A percentile compares a stretch with the other conserved stretches of the same genome.
Conservation (phyloP, 53 echinoderm and acorn worm species). For the Stichopus horrens region DNA sequence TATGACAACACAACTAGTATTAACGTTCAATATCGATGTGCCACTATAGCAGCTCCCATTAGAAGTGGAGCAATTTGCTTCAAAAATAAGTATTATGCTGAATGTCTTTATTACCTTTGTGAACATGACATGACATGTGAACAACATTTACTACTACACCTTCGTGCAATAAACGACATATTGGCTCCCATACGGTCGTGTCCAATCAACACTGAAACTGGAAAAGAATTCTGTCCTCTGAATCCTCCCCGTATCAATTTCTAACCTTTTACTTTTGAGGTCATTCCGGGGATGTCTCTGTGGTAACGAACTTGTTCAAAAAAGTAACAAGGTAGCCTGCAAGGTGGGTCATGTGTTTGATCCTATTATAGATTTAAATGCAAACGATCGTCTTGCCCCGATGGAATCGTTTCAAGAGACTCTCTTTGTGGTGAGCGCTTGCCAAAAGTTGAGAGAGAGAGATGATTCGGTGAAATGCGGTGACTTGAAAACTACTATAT, state of each 20-base stretch:
- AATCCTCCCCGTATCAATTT: constrained; percentile 15
- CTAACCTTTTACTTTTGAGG: constrained; percentile 27
- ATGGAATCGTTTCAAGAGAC: not conserved
- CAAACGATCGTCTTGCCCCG: not conserved
- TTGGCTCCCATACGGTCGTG: not conserved
- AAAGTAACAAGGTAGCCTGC: not conserved
- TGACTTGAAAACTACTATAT: not conserved
- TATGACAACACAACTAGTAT: not conserved
- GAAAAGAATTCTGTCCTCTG: not conserved
- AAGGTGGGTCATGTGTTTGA: constrained; percentile 12
- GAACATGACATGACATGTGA: not conserved
- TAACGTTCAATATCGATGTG: not conserved
- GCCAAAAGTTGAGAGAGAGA: not conserved
- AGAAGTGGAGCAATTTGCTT: not conserved
- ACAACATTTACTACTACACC: not conserved
- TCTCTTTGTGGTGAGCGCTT: not conserved
- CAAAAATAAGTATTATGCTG: constrained; percentile 13
- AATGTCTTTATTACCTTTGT: not conserved
- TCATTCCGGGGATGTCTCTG: constrained; percentile 4
- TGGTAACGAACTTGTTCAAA: not conserved
- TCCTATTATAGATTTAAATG: not conserved
- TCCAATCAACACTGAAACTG: not conserved
- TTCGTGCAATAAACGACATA: not conserved
- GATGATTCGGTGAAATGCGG: too few relatives aligned
- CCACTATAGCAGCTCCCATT: not conserved